Evolutionary conservation across 2,888 invertebrate genomes (phyloP).

Genomic region (Ichneumon xanthorius): DNA sequence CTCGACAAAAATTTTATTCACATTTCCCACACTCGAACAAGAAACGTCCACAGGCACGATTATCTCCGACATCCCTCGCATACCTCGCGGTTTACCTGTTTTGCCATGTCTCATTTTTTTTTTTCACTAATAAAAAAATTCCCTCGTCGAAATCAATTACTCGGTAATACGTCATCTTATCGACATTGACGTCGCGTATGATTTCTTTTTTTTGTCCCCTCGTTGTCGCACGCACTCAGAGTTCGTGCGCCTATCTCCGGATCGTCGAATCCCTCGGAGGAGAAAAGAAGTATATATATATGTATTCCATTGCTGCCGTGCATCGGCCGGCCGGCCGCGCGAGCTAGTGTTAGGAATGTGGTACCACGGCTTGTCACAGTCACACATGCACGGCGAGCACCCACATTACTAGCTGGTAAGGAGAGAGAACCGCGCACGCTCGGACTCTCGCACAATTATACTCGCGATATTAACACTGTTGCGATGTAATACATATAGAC

Average conservation of each 20-base stretch:
- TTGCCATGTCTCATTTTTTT: neutral
- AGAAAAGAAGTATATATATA: constrained; percentile 57
- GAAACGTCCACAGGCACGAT: neutral
- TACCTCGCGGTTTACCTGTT: constrained; percentile 41
- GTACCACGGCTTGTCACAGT: constrained; percentile 85
- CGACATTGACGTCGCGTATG: neutral
- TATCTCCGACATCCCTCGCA: neutral
- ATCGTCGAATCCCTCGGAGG: constrained; percentile 31
- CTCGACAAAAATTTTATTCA: neutral
- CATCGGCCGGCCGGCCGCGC: constrained; percentile 66
- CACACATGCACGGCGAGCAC: constrained; percentile 75
- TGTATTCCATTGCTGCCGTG: constrained; percentile 68
- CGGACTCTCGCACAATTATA: constrained; percentile 31
- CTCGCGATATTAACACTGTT: constrained; percentile 36
- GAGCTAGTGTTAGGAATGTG: constrained; percentile 84
- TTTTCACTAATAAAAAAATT: too few species aligned
- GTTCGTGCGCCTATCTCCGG: neutral
- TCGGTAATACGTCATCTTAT: constrained; percentile 14
- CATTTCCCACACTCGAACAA: constrained; percentile 1
- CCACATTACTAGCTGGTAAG: constrained; percentile 18
- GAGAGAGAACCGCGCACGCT: neutral
- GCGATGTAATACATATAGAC: constrained; percentile 4
- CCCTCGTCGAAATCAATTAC: neutral
- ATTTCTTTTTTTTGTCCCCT: neutral
- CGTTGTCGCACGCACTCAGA: neutral